Percentiles rank a stretch among this genome's conserved stretches.
Conservation (phyloP, 1,140 invertebrate genomes). For the Temnothorax nylanderi region DNA sequence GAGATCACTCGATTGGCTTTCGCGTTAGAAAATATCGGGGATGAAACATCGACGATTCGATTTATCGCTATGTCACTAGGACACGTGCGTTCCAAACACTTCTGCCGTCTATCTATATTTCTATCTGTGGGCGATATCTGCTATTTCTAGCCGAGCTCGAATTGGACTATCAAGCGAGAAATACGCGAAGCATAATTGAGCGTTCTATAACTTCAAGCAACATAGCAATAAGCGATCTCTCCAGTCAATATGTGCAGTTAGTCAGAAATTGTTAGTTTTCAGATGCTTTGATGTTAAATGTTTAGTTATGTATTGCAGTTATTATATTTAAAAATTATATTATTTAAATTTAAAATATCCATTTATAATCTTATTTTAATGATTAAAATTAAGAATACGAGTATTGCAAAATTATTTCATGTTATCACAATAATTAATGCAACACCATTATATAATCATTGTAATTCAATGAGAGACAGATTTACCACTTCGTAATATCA, state of each 20-base stretch:
- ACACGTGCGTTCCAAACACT: not conserved
- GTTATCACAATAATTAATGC: not conserved
- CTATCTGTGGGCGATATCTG: constrained; percentile 1
- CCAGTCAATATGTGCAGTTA: not conserved
- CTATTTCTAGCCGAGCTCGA: not conserved
- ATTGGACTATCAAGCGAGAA: constrained; percentile 18
- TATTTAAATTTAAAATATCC: not conserved
- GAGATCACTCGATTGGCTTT: constrained; percentile 20
- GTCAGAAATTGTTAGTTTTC: not conserved
- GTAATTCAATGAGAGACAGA: too few relatives aligned
- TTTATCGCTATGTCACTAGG: not conserved
- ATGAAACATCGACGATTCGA: not conserved
- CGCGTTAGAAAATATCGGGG: constrained; percentile 9
- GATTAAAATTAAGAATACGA: not conserved
- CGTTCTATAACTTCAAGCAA: not conserved
- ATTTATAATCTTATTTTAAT: not conserved
- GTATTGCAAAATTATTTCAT: not conserved
- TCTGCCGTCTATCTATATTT: not conserved
- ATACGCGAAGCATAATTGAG: constrained; percentile 16
- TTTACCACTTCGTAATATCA: not conserved
- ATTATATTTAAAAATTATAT: not conserved
- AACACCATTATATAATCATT: not conserved
- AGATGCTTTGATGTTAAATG: not conserved
- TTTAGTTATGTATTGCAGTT: not conserved
- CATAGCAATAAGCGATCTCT: not conserved